These are phyloP conservation scores for Sminthurides bifidus DNA, from an alignment of 1,140 invertebrate genomes.

Conservation along the genomic window DNA sequence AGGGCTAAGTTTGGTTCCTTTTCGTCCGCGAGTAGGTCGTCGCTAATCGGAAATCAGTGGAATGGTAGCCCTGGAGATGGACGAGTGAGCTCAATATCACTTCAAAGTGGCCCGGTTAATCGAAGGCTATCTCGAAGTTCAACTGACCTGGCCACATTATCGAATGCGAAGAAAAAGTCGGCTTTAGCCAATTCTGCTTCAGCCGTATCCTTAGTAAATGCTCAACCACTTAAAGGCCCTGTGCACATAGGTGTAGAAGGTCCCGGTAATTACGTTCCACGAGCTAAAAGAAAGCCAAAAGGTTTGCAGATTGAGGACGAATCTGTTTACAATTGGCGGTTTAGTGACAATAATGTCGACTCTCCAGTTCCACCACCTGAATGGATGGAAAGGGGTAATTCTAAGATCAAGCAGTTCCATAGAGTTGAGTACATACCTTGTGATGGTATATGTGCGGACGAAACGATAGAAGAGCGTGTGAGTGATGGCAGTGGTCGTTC, in stretches of 20 bases:
- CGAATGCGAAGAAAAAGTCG: too few relatives aligned
- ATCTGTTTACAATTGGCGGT: constrained; percentile 31
- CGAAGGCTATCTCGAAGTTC: constrained; percentile 19
- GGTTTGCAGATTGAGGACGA: constrained; percentile 17
- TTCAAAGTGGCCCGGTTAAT: background rate
- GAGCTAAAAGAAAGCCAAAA: background rate
- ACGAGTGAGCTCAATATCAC: background rate
- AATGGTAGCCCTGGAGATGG: too few relatives aligned
- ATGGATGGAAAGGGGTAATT: background rate
- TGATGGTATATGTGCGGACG: constrained; percentile 31
- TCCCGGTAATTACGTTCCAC: constrained; percentile 3
- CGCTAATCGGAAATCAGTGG: too few relatives aligned
- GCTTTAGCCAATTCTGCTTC: background rate
- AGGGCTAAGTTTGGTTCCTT: background rate
- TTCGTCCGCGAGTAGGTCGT: background rate
- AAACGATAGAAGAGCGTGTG: constrained; percentile 17
- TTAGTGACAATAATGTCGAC: constrained; percentile 7
- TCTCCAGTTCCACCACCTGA: background rate
- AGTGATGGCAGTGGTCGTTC: constrained; percentile 17
- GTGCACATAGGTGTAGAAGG: background rate
- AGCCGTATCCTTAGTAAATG: background rate
- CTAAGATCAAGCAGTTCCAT: constrained; percentile 13
- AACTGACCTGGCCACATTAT: constrained; percentile 7
- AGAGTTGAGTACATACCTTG: constrained; percentile 31
- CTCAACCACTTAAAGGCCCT: background rate